Evolutionary conservation across 2,888 invertebrate genomes (phyloP).

Genomic region (Lasiommata megera): DNA sequence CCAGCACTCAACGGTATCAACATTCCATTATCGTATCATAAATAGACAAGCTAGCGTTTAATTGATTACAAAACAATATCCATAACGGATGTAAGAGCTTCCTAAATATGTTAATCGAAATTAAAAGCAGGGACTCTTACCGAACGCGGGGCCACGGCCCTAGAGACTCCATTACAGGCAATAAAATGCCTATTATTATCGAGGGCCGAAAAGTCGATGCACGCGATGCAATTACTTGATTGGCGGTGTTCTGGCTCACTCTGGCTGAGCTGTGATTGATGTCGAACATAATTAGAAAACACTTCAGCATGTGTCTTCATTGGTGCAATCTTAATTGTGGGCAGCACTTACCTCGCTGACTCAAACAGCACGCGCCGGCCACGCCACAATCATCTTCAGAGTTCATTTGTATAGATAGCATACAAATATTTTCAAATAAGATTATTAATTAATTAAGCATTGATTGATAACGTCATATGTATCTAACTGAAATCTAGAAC

Average conservation of each 20-base stretch:
- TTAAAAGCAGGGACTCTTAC: slow-evolving; percentile 69
- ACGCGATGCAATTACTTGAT: slow-evolving; percentile 82
- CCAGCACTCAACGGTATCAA: slow-evolving; percentile 66
- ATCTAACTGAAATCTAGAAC: no score
- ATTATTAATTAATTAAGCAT: not conserved
- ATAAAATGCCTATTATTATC: slow-evolving; percentile 82
- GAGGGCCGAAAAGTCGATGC: slow-evolving; percentile 80
- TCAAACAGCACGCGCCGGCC: slow-evolving; percentile 67
- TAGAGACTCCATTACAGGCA: slow-evolving; percentile 80
- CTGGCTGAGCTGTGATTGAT: slow-evolving; percentile 73
- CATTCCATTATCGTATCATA: slow-evolving; percentile 58
- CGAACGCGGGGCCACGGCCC: slow-evolving; percentile 67
- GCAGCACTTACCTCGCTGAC: slow-evolving; percentile 76
- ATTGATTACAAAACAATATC: slow-evolving; percentile 69
- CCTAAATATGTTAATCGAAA: slow-evolving; percentile 74
- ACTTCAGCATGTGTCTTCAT: slow-evolving; percentile 80
- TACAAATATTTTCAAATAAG: slow-evolving; percentile 4
- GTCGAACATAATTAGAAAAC: slow-evolving; percentile 80
- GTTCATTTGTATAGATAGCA: slow-evolving; percentile 29
- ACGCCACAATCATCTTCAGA: slow-evolving; percentile 28
- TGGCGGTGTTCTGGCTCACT: slow-evolving; percentile 75
- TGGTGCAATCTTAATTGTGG: slow-evolving; percentile 75
- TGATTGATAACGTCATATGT: not conserved
- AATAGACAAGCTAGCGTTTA: slow-evolving; percentile 52
- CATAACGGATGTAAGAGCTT: slow-evolving; percentile 48